Evolutionary conservation across 2,797 vertebrate species (phyloP).

Genomic region (Lagorchestes hirsutus): DNA sequence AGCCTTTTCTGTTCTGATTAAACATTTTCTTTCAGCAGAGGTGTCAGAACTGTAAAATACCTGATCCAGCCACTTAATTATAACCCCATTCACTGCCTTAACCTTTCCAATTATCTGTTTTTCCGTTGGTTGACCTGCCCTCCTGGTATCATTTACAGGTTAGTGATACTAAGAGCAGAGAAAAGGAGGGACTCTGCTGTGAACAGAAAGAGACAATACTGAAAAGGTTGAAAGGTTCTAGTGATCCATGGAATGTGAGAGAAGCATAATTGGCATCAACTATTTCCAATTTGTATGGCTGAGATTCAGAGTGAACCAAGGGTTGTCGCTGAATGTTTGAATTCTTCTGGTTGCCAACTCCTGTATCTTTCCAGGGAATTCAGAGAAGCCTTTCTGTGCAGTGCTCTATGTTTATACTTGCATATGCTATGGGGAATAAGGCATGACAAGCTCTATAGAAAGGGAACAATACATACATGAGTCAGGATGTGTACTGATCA

Average conservation of each 20-base stretch:
- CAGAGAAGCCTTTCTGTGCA: not conserved
- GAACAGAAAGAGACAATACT: not conserved
- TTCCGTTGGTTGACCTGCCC: constrained; percentile 58
- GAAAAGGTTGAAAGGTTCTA: not conserved
- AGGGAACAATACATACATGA: constrained; percentile 21
- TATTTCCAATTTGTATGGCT: constrained; percentile 19
- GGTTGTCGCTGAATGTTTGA: not conserved
- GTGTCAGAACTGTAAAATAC: constrained; percentile 80
- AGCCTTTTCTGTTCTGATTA: constrained; percentile 80
- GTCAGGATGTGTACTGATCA: constrained; percentile 1
- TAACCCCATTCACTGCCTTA: constrained; percentile 69
- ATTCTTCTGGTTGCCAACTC: not conserved
- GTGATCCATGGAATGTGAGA: rapidly evolving
- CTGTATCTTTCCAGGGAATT: not conserved
- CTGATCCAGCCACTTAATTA: constrained; percentile 83
- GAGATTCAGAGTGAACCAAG: rapidly evolving
- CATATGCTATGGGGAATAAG: not conserved
- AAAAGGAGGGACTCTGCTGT: not conserved
- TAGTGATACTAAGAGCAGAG: constrained; percentile 52
- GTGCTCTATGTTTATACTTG: not conserved
- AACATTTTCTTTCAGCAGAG: constrained; percentile 75
- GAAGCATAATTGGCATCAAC: rapidly evolving
- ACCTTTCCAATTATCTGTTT: constrained; percentile 72
- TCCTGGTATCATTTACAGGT: constrained; percentile 29
- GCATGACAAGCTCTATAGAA: not conserved